phyloP scores from a whole-genome alignment of 2,797 vertebrate genomes.

The Hippopotamyrus pictus region DNA sequence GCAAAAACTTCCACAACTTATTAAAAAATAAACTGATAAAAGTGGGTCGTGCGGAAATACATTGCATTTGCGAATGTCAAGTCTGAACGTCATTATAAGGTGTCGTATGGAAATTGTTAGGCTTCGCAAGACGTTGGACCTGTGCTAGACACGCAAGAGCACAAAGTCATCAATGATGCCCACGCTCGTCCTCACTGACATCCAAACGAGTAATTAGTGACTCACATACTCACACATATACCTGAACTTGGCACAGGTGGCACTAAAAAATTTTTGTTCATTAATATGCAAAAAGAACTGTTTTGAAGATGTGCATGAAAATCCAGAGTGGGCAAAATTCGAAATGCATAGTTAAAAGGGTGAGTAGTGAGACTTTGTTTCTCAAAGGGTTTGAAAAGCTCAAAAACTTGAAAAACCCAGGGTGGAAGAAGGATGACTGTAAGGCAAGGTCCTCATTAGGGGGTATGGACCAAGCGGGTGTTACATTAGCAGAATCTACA shows the following conservation, averaged over 20 bases:
- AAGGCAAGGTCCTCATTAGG: not conserved
- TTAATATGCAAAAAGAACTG: not conserved
- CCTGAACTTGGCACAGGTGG: not conserved
- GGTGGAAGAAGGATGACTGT: too few relatives aligned
- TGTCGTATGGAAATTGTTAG: not conserved
- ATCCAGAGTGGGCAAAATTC: not conserved
- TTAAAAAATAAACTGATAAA: not conserved
- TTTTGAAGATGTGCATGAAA: not conserved
- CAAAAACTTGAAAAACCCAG: not conserved
- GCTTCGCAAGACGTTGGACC: not conserved
- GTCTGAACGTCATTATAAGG: not conserved
- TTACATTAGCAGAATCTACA: not conserved
- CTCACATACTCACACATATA: not conserved
- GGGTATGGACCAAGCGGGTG: not conserved
- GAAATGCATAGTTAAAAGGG: not conserved
- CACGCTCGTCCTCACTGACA: not conserved
- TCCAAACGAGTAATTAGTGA: not conserved
- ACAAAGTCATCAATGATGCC: not conserved
- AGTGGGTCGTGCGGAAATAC: not conserved
- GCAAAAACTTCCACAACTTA: not conserved
- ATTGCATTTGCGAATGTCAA: not conserved
- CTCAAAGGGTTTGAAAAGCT: not conserved
- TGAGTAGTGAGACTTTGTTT: not conserved
- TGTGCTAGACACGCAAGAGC: not conserved
- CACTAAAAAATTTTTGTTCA: not conserved